Base-by-base conservation (phyloP, 2,797 vertebrate genomes). In the Microchirus variegatus region DNA sequence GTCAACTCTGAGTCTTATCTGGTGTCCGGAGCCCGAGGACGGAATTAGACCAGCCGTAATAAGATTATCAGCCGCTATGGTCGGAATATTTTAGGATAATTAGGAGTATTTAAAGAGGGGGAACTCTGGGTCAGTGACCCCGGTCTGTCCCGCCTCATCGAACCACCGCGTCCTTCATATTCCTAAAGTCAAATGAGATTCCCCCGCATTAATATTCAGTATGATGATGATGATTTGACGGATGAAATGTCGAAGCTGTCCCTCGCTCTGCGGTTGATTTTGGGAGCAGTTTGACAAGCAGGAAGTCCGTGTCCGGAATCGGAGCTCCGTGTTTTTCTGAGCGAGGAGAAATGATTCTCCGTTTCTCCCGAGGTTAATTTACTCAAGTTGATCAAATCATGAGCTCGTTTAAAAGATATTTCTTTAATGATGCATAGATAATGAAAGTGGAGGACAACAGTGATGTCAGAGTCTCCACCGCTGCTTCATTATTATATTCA, bases 231-330 rank as follows among this genome's bases (percentile, higher is more conserved):
- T 31, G 60, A 59, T 67, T 63, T 75, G 70, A 81, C 57, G 57
- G 63, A 75, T 70, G 52, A 56, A 81, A 75, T 74, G 71, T 77
- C 70, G 63, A 13, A 62, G 41, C 49, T 53, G 55, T 44, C 41
- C 16, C n/a, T 11, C 5, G 9, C 26, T 70, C 61, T 4, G 9
- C 10, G 3, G 13, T 15, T 37, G 41, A 2, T 8, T 41, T 41
- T n/a, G 3, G 38, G 68, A 31, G 51, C 14, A 2, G 4, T 5
- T n/a, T 10, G 53, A 44, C 53, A 12, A 50, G 45, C 54, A 31
- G 17, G 1, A 9, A 9, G 22, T 15, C 17, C 17, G 47, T 5
- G 26, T 46, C 31, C 8, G 31, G 31, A 31, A 31, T 31, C 3
- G 31, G 31, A 31, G 31, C 31, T 31, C 7, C 31, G 7, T 31